A percentile compares a stretch with the other conserved stretches of the same genome.
Evolutionary conservation across 2,113 vertebrate species (phyloP).

Genomic region (Pavo muticus): DNA sequence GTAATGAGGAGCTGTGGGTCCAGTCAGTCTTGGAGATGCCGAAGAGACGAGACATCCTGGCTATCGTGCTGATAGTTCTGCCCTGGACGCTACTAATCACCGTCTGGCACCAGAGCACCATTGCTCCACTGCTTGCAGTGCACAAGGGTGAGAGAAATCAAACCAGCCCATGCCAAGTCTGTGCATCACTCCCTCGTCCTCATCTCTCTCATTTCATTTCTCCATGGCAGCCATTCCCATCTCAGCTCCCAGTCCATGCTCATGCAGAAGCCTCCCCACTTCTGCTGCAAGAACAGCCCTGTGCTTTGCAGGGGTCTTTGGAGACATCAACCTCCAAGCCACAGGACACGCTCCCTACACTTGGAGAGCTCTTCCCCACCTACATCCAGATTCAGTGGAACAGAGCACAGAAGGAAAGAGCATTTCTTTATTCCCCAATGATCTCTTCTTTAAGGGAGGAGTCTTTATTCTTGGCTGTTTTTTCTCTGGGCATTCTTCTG

Average conservation of each 20-base stretch:
- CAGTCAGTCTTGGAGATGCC: slow-evolving; percentile 99
- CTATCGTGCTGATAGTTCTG: slow-evolving; percentile 97
- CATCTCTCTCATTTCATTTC: slow-evolving; percentile 60
- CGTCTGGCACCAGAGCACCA: slow-evolving; percentile 98
- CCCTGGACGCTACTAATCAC: slow-evolving; percentile 99
- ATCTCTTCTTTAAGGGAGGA: background rate
- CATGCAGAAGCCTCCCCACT: slow-evolving; percentile 23
- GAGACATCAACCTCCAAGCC: background rate
- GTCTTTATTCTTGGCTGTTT: background rate
- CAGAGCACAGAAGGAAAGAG: background rate
- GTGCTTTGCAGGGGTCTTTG: background rate
- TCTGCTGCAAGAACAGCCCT: slow-evolving; percentile 1
- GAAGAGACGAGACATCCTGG: slow-evolving; percentile 99
- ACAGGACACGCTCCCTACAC: background rate
- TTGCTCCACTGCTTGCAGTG: slow-evolving; percentile 92
- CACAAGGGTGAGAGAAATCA: slow-evolving; percentile 91
- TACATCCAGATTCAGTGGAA: background rate
- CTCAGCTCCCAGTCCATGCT: slow-evolving; percentile 35
- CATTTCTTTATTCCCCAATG: background rate
- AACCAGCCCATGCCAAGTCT: background rate
- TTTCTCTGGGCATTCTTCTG: background rate
- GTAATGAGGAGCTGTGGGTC: slow-evolving; percentile 96
- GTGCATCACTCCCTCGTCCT: slow-evolving; percentile 38
- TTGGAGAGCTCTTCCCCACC: background rate
- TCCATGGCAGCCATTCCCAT: slow-evolving; percentile 59